Conservation (phyloP, 1,140 invertebrate genomes). For the Drosophila erecta region DNA sequence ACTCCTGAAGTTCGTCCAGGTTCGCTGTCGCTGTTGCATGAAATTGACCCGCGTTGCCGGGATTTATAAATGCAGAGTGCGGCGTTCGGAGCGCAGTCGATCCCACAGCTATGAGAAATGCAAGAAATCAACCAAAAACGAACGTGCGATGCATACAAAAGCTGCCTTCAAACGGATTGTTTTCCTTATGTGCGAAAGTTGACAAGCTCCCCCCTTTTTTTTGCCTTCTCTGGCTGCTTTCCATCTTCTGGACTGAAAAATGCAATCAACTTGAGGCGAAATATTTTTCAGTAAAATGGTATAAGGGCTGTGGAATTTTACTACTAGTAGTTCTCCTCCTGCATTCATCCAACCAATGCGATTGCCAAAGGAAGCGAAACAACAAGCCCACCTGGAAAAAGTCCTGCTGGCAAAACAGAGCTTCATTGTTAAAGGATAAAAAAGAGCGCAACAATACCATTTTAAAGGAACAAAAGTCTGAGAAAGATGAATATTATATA, state of each 20-base stretch:
- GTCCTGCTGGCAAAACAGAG: slow-evolving; percentile 32
- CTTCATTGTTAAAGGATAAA: slow-evolving; percentile 6
- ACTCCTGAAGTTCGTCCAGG: slow-evolving; percentile 33
- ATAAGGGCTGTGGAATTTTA: slow-evolving; percentile 49
- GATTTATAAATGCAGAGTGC: slow-evolving; percentile 68
- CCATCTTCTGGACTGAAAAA: slow-evolving; percentile 54
- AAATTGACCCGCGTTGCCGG: slow-evolving; percentile 77
- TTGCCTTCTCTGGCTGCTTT: background rate
- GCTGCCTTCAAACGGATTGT: slow-evolving; percentile 64
- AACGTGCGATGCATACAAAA: slow-evolving; percentile 81
- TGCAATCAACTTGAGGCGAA: slow-evolving; percentile 80
- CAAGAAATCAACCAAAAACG: slow-evolving; percentile 80
- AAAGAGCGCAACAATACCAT: background rate
- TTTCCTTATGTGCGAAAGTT: slow-evolving; percentile 66
- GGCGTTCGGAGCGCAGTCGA: slow-evolving; percentile 43
- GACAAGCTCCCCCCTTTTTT: slow-evolving; percentile 15
- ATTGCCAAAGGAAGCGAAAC: slow-evolving; percentile 65
- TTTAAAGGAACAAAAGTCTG: slow-evolving; percentile 37
- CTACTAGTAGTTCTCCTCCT: slow-evolving; percentile 6
- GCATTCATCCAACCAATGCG: slow-evolving; percentile 39
- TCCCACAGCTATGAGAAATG: slow-evolving; percentile 71
- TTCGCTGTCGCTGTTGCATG: slow-evolving; percentile 69
- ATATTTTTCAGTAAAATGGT: slow-evolving; percentile 50
- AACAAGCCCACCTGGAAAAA: slow-evolving; percentile 31
- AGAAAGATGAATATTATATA: background rate